A percentile compares a stretch with the other conserved stretches of the same genome.
These are phyloP conservation scores for Scelioninae gen. 2 DNA, from an alignment of 2,888 invertebrate genomes.

Conservation along the genomic window DNA sequence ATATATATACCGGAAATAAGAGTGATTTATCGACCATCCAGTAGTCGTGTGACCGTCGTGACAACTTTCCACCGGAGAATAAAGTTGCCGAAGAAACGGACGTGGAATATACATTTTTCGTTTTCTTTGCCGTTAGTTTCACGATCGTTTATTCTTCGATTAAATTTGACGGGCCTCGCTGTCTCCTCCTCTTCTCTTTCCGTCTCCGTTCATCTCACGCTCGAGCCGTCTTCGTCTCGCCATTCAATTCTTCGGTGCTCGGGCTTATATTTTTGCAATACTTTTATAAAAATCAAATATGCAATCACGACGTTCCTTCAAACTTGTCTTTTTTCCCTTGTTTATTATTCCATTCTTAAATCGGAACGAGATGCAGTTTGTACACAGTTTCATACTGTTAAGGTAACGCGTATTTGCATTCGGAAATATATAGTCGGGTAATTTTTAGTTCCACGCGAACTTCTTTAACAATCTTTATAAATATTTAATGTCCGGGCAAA, in stretches of 20 bases:
- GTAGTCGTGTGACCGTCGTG: constrained; percentile 60
- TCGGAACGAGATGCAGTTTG: constrained; percentile 55
- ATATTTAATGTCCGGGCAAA: constrained; percentile 42
- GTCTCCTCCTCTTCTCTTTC: constrained; percentile 22
- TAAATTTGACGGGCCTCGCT: constrained; percentile 55
- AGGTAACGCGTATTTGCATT: constrained; percentile 55
- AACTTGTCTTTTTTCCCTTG: constrained; percentile 45
- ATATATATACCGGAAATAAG: constrained; percentile 59
- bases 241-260: constrained; percentile 21
- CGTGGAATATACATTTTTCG: constrained; percentile 58
- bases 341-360: constrained; percentile 59
- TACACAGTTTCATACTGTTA: constrained; percentile 50
- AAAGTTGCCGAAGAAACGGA: constrained; percentile 59
- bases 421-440: constrained; percentile 45
- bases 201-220: not conserved
- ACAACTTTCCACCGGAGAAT: constrained; percentile 59
- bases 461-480: constrained; percentile 49
- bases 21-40: constrained; percentile 62
- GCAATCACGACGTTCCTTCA: constrained; percentile 56
- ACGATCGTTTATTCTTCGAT: constrained; percentile 58
- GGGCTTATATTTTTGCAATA: constrained; percentile 48
- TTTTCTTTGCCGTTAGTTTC: constrained; percentile 58
- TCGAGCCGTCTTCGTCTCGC: not conserved
- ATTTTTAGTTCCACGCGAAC: constrained; percentile 44
- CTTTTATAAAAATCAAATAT: constrained; percentile 57